Evolutionary conservation across 2,113 vertebrate species (phyloP).

Genomic region (Arenaria interpres): DNA sequence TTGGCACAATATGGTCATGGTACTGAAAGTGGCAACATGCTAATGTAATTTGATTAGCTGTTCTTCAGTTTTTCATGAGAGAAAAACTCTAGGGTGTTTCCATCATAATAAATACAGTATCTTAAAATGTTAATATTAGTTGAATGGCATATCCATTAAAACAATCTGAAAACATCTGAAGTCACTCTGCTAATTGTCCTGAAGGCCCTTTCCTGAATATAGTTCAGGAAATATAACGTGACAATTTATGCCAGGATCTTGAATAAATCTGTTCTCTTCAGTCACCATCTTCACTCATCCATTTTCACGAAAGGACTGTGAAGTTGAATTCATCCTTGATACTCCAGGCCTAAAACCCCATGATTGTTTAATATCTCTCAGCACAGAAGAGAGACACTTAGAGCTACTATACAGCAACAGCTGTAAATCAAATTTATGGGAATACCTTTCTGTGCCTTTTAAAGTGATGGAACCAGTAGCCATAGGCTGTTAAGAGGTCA

Average conservation of each 20-base stretch:
- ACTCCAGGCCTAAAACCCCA: neutral
- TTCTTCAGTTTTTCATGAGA: neutral
- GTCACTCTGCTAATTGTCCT: neutral
- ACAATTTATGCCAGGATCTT: neutral
- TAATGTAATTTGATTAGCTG: neutral
- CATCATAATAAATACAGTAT: neutral
- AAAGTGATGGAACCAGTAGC: neutral
- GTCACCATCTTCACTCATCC: neutral
- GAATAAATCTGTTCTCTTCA: neutral
- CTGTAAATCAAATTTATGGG: neutral
- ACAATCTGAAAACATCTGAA: conserved; percentile 13
- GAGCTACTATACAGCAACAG: neutral
- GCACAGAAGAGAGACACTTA: neutral
- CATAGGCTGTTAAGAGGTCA: neutral
- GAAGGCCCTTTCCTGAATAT: neutral
- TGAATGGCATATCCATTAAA: conserved; percentile 39
- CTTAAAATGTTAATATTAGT: neutral
- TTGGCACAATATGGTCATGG: neutral
- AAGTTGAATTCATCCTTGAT: neutral
- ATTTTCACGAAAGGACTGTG: neutral
- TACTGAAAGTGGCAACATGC: neutral
- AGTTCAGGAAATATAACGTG: neutral
- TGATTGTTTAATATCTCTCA: neutral
- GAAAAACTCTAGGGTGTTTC: neutral
- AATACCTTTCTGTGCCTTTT: neutral